A percentile compares a stretch with the other conserved stretches of the same genome.
These are phyloP conservation scores for Clarias platycephalus DNA, from an alignment of 2,797 vertebrate genomes.

Conservation along the genomic window DNA sequence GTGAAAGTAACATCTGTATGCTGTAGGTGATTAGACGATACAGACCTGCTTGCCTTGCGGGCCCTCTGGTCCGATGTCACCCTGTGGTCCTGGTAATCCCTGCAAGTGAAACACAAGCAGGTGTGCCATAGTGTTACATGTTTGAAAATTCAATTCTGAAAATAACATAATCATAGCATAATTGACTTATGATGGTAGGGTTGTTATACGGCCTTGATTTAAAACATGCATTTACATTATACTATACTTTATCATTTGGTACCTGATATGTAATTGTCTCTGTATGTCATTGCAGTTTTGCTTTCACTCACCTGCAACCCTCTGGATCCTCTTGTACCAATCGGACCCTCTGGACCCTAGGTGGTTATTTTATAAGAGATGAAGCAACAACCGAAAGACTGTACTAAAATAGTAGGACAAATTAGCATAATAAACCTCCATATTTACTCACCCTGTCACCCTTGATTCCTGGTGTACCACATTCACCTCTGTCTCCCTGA, in stretches of 20 bases:
- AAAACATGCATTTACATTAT: not conserved
- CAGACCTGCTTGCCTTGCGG: constrained; percentile 84
- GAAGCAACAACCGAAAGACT: constrained; percentile 13
- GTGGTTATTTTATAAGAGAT: constrained; percentile 21
- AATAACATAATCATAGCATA: not conserved
- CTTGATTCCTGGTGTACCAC: constrained; percentile 88
- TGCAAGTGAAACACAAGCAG: constrained; percentile 59
- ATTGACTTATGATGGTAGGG: not conserved
- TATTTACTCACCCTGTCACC: constrained; percentile 80
- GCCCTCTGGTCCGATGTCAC: constrained; percentile 84
- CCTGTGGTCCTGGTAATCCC: constrained; percentile 84
- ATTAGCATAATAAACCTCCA: not conserved
- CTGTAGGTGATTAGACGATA: constrained; percentile 46
- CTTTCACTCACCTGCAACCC: constrained; percentile 80
- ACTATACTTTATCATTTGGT: not conserved
- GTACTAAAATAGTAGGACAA: constrained; percentile 3
- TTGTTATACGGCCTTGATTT: not conserved
- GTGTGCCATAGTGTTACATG: constrained; percentile 4
- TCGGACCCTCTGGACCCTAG: constrained; percentile 85
- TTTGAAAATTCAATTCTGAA: not conserved
- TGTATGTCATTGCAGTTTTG: not conserved
- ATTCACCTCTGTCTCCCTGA: constrained; percentile 89
- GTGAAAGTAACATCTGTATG: constrained; percentile 53
- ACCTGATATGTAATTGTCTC: not conserved
- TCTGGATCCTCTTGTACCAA: constrained; percentile 79